Evolutionary conservation across 2,797 vertebrate genomes (phyloP), one percentile per base, ranked within the genome.

Genomic region (Chelmon rostratus): DNA sequence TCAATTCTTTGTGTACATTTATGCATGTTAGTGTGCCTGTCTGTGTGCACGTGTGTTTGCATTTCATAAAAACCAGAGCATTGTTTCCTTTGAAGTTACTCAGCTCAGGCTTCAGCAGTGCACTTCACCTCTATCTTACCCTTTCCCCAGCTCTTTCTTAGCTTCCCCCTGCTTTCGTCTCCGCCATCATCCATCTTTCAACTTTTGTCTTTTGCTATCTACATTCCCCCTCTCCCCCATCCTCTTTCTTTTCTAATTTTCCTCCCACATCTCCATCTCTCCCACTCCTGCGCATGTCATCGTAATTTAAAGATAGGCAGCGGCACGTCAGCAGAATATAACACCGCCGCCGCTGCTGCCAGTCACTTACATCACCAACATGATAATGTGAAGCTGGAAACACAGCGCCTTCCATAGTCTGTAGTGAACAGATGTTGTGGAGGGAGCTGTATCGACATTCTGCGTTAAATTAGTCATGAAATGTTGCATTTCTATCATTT

Each of bases 261-360:
- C 49, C 58, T 74, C 68, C 76, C 38, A 74, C 81, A 76, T 82
- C 59, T 73, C 63, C 50, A 61, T 78, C 65, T 70, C 84, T 88
- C 66, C 72, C 53, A 64, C 78, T 79, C 72, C 50, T 69, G 47
- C 35, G 10, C 69, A 71, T 81, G 73, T 82, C 76, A 78, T 79
- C 7, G 37, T 86, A 79, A 86, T 85, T 88, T 78, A 89, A 88
- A 84, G 73, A 88, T 81, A 68, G 66, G 63, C 74, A 68, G 65
- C 67, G 76, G 64, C 44, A 56, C 21, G 19, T 40, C 31, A 64
- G 63, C 72, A 84, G 37, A 77, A 78, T 78, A 37, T 78, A 81
- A 73, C 73, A 64, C 67, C 56, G 61, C 40, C 53, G 47, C 59
- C 35, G 23, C 15, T 40, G 21, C 16, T 11, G 47, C 28, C 72